phyloP scores from a whole-genome alignment of 2,113 vertebrate species.

The Willisornis vidua region DNA sequence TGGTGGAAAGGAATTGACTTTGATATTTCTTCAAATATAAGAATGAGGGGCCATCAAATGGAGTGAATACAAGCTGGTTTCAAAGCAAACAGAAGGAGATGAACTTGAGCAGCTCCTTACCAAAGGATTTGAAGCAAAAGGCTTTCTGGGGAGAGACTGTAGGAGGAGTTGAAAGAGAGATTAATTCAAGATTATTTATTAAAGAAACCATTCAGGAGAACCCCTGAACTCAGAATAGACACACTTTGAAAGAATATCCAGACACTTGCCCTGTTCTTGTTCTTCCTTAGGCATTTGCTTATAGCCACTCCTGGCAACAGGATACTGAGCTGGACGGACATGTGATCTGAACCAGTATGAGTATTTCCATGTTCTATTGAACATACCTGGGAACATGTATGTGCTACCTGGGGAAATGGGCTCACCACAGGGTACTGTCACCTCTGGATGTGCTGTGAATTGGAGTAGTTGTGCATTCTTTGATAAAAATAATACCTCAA shows the following conservation, averaged over 20 bases:
- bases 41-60: background rate
- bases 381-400: background rate
- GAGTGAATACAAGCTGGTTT: background rate
- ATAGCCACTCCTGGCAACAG: background rate
- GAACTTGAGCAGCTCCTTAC: background rate
- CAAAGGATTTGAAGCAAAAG: background rate
- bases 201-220: background rate
- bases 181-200: background rate
- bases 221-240: background rate
- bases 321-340: background rate
- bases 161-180: background rate
- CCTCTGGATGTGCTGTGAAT: background rate
- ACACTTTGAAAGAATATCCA: background rate
- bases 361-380: background rate
- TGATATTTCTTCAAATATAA: background rate
- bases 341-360: background rate
- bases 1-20: background rate
- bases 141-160: background rate
- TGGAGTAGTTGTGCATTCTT: background rate
- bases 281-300: background rate
- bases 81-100: background rate
- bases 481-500: background rate
- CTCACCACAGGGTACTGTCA: accelerated
- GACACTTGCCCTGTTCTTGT: background rate
- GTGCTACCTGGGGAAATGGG: background rate